Conservation (phyloP, 2,797 vertebrate species). For the Glyptemys insculpta region DNA sequence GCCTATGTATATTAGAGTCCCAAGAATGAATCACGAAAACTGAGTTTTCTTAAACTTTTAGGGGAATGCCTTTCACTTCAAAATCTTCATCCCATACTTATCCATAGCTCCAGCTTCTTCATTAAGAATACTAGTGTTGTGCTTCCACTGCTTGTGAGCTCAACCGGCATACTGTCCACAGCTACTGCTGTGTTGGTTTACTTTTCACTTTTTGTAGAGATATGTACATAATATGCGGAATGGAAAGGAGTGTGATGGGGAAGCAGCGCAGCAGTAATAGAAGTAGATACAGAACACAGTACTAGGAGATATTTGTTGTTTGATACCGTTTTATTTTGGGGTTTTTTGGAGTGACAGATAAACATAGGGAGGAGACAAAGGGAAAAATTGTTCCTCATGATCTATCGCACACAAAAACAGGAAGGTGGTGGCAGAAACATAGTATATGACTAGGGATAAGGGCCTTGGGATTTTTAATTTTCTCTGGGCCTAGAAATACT, state of each 20-base stretch:
- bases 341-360: background rate
- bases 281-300: background rate
- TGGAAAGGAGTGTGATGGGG: background rate
- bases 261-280: background rate
- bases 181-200: no score
- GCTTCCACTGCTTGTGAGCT: background rate
- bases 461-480: background rate
- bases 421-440: background rate
- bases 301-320: background rate
- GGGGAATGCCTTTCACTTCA: background rate
- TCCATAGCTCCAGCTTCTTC: background rate
- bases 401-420: background rate
- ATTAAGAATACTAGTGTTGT: background rate
- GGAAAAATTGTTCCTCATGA: background rate
- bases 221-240: background rate
- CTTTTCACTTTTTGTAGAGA: background rate
- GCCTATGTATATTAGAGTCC: background rate
- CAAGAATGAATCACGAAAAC: background rate
- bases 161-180: background rate
- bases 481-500: background rate
- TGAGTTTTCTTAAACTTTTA: conserved; percentile 6
- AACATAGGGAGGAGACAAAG: background rate
- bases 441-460: background rate
- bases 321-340: background rate
- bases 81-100: no score